phyloP scores from a whole-genome alignment of 2,113 vertebrate genomes.

The Micromys minutus region DNA sequence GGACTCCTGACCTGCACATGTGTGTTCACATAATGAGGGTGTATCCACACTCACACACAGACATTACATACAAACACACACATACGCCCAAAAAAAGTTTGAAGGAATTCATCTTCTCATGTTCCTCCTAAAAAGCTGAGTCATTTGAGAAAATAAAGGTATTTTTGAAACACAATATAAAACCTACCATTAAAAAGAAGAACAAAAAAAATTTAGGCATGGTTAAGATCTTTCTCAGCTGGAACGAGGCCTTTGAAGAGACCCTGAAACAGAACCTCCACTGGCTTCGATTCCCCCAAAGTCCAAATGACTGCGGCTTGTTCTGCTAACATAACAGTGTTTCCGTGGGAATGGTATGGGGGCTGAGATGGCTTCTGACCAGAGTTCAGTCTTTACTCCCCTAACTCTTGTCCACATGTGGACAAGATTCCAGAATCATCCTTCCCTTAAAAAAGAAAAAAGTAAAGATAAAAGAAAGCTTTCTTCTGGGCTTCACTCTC shows the following conservation, averaged over 20 bases:
- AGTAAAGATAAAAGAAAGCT: background rate
- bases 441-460: background rate
- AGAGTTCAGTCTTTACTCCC: background rate
- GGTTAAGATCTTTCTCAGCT: background rate
- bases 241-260: too few relatives aligned
- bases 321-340: background rate
- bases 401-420: background rate
- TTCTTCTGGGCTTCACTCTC: background rate
- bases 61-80: background rate
- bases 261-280: background rate
- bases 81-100: background rate
- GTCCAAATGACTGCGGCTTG: too few relatives aligned
- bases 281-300: background rate
- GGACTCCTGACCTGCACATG: background rate
- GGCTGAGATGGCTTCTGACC: background rate
- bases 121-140: background rate
- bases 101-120: background rate
- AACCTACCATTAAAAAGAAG: background rate
- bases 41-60: background rate
- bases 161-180: background rate
- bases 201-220: background rate
- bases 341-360: background rate
- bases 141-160: background rate
- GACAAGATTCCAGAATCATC: background rate
- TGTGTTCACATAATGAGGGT: background rate